phyloP scores from a whole-genome alignment of 2,113 vertebrate species.

The Callipepla squamata region DNA sequence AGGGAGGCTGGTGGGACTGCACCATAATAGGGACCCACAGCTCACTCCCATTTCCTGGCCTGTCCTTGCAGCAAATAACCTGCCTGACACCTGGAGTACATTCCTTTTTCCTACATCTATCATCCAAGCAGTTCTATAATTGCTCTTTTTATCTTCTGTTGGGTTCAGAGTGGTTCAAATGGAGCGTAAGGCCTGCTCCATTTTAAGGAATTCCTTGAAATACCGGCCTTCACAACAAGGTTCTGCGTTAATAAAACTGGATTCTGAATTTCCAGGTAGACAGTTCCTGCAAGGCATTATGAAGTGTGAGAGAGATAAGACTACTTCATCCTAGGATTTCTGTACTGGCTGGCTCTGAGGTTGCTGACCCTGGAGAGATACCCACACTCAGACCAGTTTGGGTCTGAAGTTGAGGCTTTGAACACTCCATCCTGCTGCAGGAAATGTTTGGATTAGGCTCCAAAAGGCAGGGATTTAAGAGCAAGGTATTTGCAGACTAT shows the following conservation, averaged over 20 bases:
- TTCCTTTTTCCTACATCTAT: not conserved
- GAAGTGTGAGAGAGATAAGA: conserved; percentile 29
- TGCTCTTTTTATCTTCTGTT: not conserved
- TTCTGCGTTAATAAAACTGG: rapidly evolving
- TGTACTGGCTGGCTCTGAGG: not conserved
- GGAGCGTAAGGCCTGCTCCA: not conserved
- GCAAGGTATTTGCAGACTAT: not conserved
- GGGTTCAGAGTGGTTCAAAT: not conserved
- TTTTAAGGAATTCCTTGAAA: not conserved
- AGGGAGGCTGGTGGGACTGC: not conserved
- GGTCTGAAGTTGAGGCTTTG: not conserved
- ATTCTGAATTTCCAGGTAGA: conserved; percentile 27
- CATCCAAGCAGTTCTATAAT: not conserved
- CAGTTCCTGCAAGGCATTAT: conserved; percentile 1
- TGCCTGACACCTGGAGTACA: not conserved
- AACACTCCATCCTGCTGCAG: not conserved
- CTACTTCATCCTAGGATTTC: conserved; percentile 40
- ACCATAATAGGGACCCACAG: rapidly evolving
- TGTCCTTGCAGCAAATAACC: not conserved
- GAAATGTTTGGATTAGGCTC: not conserved
- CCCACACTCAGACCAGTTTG: not conserved
- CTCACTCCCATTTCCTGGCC: not conserved
- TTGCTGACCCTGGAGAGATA: not conserved
- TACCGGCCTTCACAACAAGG: not conserved
- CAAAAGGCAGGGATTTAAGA: not conserved